phyloP scores from a whole-genome alignment of 2,797 vertebrate genomes.

The Acipenser ruthenus region DNA sequence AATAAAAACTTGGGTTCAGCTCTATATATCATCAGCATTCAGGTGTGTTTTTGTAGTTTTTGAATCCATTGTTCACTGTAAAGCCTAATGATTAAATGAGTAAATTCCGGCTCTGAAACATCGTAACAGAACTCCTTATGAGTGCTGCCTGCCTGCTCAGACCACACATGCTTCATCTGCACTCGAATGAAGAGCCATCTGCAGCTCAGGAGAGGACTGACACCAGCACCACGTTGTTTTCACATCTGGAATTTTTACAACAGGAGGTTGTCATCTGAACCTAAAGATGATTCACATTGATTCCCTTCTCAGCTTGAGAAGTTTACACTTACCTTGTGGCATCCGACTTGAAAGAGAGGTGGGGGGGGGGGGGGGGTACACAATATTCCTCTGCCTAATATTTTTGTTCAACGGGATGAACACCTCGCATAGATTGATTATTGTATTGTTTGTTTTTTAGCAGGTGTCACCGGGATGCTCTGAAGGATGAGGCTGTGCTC shows the following conservation, averaged over 20 bases:
- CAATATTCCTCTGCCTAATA: too few species aligned
- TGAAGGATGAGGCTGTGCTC: too few species aligned
- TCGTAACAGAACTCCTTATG: not conserved
- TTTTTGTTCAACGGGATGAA: too few species aligned
- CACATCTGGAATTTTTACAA: constrained; percentile 4
- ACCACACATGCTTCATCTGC: not conserved
- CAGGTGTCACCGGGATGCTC: too few species aligned
- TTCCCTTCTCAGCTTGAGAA: constrained; percentile 2
- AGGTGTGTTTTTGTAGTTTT: not conserved
- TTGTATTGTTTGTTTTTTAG: too few species aligned
- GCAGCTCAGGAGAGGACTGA: not conserved
- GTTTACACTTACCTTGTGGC: not conserved
- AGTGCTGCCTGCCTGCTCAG: not conserved
- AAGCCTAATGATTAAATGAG: not conserved
- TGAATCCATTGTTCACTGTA: not conserved
- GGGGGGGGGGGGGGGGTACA: too few species aligned
- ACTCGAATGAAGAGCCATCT: not conserved
- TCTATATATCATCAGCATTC: constrained; percentile 2
- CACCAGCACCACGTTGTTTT: not conserved
- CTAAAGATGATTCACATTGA: not conserved
- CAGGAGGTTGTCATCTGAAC: not conserved
- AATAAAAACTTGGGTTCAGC: not conserved
- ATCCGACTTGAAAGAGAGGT: not conserved
- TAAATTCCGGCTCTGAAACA: not conserved
- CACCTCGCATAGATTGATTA: too few species aligned